These are phyloP conservation scores for Python bivittatus DNA, from an alignment of 2,113 vertebrate genomes.

Conservation along the genomic window DNA sequence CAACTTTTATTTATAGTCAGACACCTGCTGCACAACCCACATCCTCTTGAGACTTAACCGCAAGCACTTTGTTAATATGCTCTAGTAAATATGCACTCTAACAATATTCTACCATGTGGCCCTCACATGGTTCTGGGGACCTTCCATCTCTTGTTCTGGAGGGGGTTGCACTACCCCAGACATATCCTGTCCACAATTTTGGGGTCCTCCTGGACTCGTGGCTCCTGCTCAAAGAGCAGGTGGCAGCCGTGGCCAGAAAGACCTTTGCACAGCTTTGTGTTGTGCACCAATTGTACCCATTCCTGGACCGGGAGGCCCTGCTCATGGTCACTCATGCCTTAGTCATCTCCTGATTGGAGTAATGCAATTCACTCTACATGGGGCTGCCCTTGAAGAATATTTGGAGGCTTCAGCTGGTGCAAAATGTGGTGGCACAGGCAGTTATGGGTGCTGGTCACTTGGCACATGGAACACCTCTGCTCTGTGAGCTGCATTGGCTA, in stretches of 20 bases:
- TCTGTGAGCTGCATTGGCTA: neutral
- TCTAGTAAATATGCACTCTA: too few species aligned
- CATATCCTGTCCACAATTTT: neutral
- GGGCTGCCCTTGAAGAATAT: neutral
- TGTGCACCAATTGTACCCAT: neutral
- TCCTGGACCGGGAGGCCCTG: neutral
- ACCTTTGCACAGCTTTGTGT: neutral
- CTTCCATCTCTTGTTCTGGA: neutral
- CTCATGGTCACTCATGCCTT: neutral
- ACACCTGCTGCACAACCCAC: too few species aligned
- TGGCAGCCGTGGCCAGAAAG: neutral
- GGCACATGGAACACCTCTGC: neutral
- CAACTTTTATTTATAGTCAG: too few species aligned
- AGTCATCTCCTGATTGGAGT: neutral
- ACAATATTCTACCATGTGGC: too few species aligned
- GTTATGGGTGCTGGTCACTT: neutral
- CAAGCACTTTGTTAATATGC: too few species aligned
- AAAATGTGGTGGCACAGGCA: neutral
- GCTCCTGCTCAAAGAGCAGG: neutral
- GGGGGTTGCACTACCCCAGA: neutral
- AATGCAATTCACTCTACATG: neutral
- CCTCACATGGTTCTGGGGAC: neutral
- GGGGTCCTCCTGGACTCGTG: neutral
- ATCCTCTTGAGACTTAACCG: too few species aligned
- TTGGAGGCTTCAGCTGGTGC: neutral